Base-by-base conservation (phyloP, 2,888 invertebrate species). In the Andrena chrysosceles region DNA sequence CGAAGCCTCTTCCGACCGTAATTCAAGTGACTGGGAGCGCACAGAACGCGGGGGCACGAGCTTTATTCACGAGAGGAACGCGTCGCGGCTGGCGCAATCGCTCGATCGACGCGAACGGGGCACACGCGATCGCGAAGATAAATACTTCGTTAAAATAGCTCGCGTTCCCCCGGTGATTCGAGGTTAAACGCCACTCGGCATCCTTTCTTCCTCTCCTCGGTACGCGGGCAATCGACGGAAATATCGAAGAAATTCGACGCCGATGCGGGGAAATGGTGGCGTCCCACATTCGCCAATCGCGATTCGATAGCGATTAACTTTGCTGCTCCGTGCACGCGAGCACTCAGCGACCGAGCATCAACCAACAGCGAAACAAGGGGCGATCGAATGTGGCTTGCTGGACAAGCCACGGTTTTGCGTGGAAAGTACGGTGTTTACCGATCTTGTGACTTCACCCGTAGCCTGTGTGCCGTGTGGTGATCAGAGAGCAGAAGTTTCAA, bases 91-190 rank as follows among this genome's bases (percentile, higher is more conserved):
- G 49, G 26, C 59, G 48, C 54, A 52, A 72, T 26, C 68, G 54
- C 54, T 54, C 69, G 79, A 77, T 81, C 85, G 71, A 56, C 68
- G 68, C 63, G 64, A 74, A 56, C 16, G 26, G 66, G 64, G 60
- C 62, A 29, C 73, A 49, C 66, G 54, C 56, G 68, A 81, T 83
- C 73, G 68, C 59, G n/a, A 62, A 69, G 81, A 84, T 87, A 87
- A 86, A 77, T 79, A 74, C 85, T 86, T 86, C 76, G 78, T 86
- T 86, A 85, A 84, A 81, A 77, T 86, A 78, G 62, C 69, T 64
- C 8, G 49, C 72, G 72, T 42, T 63, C 54, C 42, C 13, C 10
- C 67, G 33, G 35, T 23, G 52, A 72, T 67, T 77, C 54, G 33
- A 35, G 60, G 35, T 82, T 60, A 26, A 62, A 63, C 48, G 13